Percentiles rank a stretch among this genome's conserved stretches.
Conservation (phyloP, 2,888 invertebrate species). For the Ormyrus pomaceus region DNA sequence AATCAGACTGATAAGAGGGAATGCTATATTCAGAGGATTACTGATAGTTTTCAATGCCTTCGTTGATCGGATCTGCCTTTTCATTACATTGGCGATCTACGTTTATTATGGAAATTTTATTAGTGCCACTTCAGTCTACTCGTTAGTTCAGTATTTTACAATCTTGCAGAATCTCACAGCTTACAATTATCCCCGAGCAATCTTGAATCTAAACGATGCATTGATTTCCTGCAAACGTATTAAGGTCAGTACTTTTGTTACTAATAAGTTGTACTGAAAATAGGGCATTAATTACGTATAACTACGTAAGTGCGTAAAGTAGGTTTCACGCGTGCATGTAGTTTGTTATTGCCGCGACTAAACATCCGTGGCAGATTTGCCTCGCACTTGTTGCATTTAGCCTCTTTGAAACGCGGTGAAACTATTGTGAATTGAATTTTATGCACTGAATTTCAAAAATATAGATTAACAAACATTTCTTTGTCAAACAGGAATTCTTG, state of each 20-base stretch:
- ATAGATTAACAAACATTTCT: background rate
- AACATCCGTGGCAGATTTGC: too few relatives aligned
- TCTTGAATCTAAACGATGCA: slow-evolving; percentile 81
- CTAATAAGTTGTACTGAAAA: too few relatives aligned
- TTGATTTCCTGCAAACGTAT: slow-evolving; percentile 81
- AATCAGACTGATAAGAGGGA: slow-evolving; percentile 81
- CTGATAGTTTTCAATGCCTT: slow-evolving; percentile 84
- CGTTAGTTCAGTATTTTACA: slow-evolving; percentile 87
- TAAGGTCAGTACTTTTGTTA: slow-evolving; percentile 75
- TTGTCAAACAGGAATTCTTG: slow-evolving; percentile 74
- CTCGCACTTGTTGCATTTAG: too few relatives aligned
- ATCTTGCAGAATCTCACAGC: slow-evolving; percentile 83
- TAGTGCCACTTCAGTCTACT: slow-evolving; percentile 83
- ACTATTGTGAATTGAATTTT: too few relatives aligned
- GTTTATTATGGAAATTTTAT: slow-evolving; percentile 79
- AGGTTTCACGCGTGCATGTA: too few relatives aligned
- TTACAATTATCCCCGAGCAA: slow-evolving; percentile 81
- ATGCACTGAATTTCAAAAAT: background rate
- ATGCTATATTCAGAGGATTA: slow-evolving; percentile 82
- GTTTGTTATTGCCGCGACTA: too few relatives aligned
- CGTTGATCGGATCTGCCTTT: slow-evolving; percentile 89
- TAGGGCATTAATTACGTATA: too few relatives aligned
- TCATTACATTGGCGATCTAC: slow-evolving; percentile 87
- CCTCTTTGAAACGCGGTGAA: too few relatives aligned
- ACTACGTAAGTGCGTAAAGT: too few relatives aligned